Base-by-base conservation (phyloP, 2,113 vertebrate genomes). In the Cercopithecus mona region DNA sequence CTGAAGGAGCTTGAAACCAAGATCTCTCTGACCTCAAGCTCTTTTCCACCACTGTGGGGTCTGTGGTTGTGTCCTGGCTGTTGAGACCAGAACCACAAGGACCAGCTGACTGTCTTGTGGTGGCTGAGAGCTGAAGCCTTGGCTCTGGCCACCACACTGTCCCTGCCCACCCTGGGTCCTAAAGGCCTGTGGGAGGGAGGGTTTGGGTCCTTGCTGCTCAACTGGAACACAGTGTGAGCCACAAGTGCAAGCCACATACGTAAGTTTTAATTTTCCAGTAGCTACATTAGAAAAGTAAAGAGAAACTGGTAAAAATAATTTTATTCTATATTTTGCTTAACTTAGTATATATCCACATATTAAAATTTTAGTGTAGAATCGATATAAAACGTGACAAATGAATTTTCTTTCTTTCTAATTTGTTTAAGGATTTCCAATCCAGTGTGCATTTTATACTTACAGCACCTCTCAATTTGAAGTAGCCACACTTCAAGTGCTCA, bases 1-100 rank as follows among this genome's bases (percentile, higher is more conserved):
- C 45, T 50, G 52, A 27, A 87, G 48, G 75, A 88, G 64, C 72
- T 57, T 45, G 38, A 95, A 25, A 93, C 52, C 90, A 55, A 81
- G 78, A 25, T 48, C 87, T 85, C 78, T 81, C 40, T 91, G 84
- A 85, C 81, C 89, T 81, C 76, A 16, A 38, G 68, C 48, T 45
- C 61, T 90, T 48, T 84, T 17, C 92, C 38, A 72, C 61, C 84
- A 43, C 10, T 48, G 45, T 73, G 50, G 57, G 90, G 78, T 25
- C 73, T 95, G 94, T 93, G 97, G 96, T 6, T 66, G 75, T 66
- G 32, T 59, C 7, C 89, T 59, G 79, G 75, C 88, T 45, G 75
- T 52, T 45, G 45, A 64, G 70, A 30, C 79, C 61, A 68, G 89
- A 72, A 45, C 95, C 92, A 50, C 92, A 94, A 82, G n/a, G 87